A percentile compares a stretch with the other conserved stretches of the same genome.
Evolutionary conservation across 2,113 vertebrate species (phyloP).

Genomic region (Anser cygnoides): DNA sequence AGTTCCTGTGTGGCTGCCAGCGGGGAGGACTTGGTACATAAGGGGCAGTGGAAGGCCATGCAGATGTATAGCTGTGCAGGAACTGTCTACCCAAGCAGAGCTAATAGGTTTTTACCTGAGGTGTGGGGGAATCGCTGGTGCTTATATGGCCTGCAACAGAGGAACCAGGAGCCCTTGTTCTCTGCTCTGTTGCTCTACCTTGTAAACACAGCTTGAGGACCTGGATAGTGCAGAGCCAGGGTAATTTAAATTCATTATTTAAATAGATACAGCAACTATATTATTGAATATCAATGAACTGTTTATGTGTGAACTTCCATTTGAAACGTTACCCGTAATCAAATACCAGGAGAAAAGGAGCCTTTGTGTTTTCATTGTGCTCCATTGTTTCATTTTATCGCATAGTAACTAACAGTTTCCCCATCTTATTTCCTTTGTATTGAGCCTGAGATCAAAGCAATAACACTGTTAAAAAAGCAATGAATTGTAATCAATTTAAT

Average conservation of each 20-base stretch:
- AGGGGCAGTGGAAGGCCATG: neutral
- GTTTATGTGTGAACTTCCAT: neutral
- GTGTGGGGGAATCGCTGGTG: accelerated
- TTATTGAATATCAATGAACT: neutral
- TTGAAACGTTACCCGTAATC: neutral
- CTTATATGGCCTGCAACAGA: neutral
- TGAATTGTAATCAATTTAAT: neutral
- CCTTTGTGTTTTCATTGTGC: neutral
- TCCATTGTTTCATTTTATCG: neutral
- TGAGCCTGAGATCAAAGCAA: neutral
- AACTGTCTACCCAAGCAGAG: neutral
- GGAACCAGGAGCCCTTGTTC: neutral
- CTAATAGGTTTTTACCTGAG: neutral
- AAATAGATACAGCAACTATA: neutral
- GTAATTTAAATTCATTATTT: neutral
- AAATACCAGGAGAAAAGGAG: neutral
- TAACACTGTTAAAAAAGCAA: neutral
- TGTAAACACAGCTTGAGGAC: neutral
- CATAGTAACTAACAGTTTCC: neutral
- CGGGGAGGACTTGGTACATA: neutral
- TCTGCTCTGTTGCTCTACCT: neutral
- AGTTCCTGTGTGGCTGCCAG: neutral
- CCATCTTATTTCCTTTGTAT: neutral
- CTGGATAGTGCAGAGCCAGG: neutral
- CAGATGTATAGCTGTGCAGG: neutral